Base-by-base conservation (phyloP, 2,888 invertebrate species). In the Eumerus sabulonum region DNA sequence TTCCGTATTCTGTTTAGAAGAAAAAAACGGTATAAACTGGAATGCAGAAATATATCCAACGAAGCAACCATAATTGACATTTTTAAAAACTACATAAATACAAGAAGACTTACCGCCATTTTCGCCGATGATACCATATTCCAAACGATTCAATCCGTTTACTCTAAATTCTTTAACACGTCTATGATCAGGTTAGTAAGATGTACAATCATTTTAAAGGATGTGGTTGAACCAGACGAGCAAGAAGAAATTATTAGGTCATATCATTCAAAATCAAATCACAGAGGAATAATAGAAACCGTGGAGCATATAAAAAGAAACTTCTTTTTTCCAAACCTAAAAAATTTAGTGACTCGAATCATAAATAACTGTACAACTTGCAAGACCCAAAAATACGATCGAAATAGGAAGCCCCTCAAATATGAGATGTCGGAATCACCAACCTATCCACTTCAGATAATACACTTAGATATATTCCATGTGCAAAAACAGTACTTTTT, bases 131-230 rank as follows among this genome's bases (percentile, higher is more conserved):
- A 47, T 14, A 18, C 16, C 9, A 47, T 12, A 17, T 47, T 16
- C 17, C 16, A 47, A 14, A 9, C 11, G 11, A 1, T 50, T 13
- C 19, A 27, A 27, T 27, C 47, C 0, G 44, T 63, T n/a, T 81
- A 77, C 19, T 68, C 72, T n/a, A 67, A 72, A 62, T 74, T 70
- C 9, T 76, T 60, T 19, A 45, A 13, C 5, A 35, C 13, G 9
- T 47, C 35, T 16, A 42, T 12, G 9, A 40, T 56, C 7, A 72
- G 56, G 50, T 11, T 42, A n/a, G 9, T 63, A 38, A 9, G 72
- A 14, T 48, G 48, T 12, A 40, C 48, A 4, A 35, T 11, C 35
- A n/a, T 17, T n/a, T 17, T 60, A 9, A 19, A 35, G 11, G 53
- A 70, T 12, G 9, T 70, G 0, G 42, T 44, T 13, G 38, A 14